Evolutionary conservation across 2,888 invertebrate species (phyloP), one percentile per base, ranked within the genome.

Genomic region (Scrobipalpa costella): DNA sequence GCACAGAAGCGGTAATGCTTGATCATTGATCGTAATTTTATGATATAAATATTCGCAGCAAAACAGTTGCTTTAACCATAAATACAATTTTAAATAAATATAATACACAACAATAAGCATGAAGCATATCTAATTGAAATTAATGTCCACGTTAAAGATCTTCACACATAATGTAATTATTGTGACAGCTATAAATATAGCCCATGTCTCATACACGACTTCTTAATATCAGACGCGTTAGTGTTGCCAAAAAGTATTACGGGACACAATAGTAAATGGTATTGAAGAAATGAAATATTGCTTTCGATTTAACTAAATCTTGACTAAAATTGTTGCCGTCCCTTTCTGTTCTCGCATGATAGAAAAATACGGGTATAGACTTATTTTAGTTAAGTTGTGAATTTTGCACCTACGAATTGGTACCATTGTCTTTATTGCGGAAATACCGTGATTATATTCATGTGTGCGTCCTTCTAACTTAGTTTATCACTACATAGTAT

Each of bases 141-240:
- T 55, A 55, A 55, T 55, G 27, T 15, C 34, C 8, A 11, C 19
- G 17, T 58, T 21, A 27, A 40, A 40, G 7, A 33, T 19, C 21
- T 58, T 40, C 58, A 38, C 58, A 40, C 58, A 17, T 58, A 52
- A 40, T 40, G 27, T 40, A 50, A 38, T 15, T 34, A 61, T 34
- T 61, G 61, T 61, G 44, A 47, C 44, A 50, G 19, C 34, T 47
- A 61, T 49, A 61, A 61, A 61, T 61, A 33, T 15, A 15, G 34
- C 36, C 19, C 8, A 15, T 11, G 59, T 44, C 27, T 15, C 57
- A 44, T 55, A 15, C n/a, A n/a, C 15, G 27, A 11, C 57, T 44
- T 2, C 36, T 17, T 27, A 61, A 61, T 61, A 64, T 64, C 40
- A 57, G 58, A 33, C 61, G 17, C 13, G 11, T 13, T 52, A 52